Base-by-base conservation (phyloP, 2,888 invertebrate species). In the Ophion obscuratus region DNA sequence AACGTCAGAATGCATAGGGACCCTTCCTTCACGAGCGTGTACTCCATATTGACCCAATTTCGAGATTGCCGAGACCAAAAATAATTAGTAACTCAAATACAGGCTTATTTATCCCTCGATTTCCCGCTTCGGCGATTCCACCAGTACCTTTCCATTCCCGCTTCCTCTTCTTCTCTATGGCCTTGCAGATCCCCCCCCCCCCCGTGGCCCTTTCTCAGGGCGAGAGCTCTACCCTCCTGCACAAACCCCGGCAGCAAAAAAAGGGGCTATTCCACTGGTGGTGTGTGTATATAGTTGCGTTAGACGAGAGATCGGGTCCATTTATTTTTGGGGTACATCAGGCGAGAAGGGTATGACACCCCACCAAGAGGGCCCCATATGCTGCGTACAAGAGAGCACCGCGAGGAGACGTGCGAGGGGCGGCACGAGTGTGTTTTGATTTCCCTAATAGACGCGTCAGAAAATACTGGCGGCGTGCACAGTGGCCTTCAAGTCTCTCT, bases 1-100 rank as follows among this genome's bases (percentile, higher is more conserved):
- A 24, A 75, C 40, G 61, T 71, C 31, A 61, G 36, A 59, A 71
- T 66, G 44, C 68, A 31, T 27, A 31, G n/a, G 17, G 53, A 61
- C 62, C 73, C 73, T 40, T 73, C 47, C 20, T 20, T 10, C 62
- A 24, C 24, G 44, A 31, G 62, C 74, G 40, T 4, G 47, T 53
- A 24, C 59, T 77, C 36, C 57, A 27, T 77, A 87, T 88, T 87
- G 87, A 87, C 88, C 87, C 85, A 90, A 90, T 90, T 90, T 91
- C 87, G 87, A 85, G 88, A 90, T 90, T 87, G 88, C 86, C 84
- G 83, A 91, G 89, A 90, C 89, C 90, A 87, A 91, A 93, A 92
- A 93, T 94, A 93, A 93, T 94, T 93, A 94, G 92, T 89, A 89
- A 89, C 80, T 89, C 92, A 93, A 93, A 93, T 91, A 93, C 83